Conservation (phyloP, 30 jellyfish, hydroid and myxozoan species). For the Cassiopea xamachana region DNA sequence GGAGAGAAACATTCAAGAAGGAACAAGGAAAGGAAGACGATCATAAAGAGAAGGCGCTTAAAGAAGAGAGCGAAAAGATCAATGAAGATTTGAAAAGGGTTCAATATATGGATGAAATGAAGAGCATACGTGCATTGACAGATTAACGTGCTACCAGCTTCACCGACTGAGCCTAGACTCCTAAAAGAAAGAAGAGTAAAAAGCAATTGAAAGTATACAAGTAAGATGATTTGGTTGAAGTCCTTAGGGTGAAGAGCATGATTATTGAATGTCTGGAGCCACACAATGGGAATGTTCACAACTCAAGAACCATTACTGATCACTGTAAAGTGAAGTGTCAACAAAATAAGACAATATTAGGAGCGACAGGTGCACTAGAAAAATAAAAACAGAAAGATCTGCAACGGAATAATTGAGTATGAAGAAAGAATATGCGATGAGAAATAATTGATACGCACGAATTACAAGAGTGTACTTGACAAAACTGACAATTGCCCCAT, state of each 20-base stretch:
- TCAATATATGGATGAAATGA: too few species aligned
- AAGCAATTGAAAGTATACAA: too few species aligned
- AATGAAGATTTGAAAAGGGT: slow-evolving; percentile 25
- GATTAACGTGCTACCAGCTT: too few species aligned
- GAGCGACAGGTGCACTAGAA: background rate
- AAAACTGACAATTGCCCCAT: too few species aligned
- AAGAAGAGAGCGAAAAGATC: slow-evolving; percentile 5
- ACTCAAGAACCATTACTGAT: background rate
- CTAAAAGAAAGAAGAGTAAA: too few species aligned
- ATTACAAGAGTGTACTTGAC: too few species aligned
- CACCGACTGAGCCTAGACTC: too few species aligned
- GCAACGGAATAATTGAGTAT: background rate
- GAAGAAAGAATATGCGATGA: background rate
- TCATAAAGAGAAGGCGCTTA: background rate
- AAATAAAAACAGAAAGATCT: background rate
- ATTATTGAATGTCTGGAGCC: slow-evolving; percentile 9
- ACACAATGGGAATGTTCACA: background rate
- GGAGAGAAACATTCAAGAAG: background rate
- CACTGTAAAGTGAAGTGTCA: background rate
- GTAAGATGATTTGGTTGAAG: background rate
- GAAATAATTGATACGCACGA: too few species aligned
- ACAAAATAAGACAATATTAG: background rate
- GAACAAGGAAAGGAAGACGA: background rate
- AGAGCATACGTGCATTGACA: too few species aligned
- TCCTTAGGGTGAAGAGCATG: background rate